Percentiles rank a stretch among this genome's conserved stretches.
Conservation (phyloP, 2,797 vertebrate genomes). For the Neomorphus geoffroyi region DNA sequence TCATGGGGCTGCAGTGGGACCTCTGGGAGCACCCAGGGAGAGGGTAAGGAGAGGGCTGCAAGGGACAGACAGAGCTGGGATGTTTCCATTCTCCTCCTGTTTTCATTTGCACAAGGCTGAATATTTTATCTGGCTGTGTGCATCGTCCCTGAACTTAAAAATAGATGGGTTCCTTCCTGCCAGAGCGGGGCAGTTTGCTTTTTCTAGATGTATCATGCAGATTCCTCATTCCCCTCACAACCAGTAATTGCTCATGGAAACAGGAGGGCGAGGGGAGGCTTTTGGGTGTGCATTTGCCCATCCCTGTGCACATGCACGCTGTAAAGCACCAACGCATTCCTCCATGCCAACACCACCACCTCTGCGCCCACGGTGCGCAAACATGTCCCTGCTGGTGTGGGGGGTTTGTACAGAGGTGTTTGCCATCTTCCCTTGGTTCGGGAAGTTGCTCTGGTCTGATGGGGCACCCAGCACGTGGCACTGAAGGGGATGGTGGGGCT, state of each 20-base stretch:
- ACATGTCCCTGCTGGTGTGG: accelerated
- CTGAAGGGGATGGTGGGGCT: neutral
- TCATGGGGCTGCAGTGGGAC: accelerated
- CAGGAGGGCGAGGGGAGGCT: neutral
- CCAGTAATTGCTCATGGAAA: conserved; percentile 7
- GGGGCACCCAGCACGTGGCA: accelerated
- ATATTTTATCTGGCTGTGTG: conserved; percentile 26
- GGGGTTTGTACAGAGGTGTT: neutral
- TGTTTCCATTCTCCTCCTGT: conserved; percentile 7
- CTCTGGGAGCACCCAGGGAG: neutral
- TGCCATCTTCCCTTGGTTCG: accelerated
- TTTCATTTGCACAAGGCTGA: conserved; percentile 27
- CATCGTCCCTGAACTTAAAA: conserved; percentile 38
- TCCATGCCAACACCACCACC: neutral
- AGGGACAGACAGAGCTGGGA: neutral
- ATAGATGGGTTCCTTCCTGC: conserved; percentile 28
- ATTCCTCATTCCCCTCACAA: conserved; percentile 5
- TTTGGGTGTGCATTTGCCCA: neutral
- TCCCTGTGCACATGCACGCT: neutral
- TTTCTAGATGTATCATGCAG: conserved; percentile 9
- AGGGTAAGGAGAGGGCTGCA: neutral
- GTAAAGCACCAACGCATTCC: neutral
- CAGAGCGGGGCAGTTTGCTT: conserved; percentile 17
- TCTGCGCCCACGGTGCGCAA: no score
- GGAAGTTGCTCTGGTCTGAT: accelerated